Conservation (phyloP, 1,140 invertebrate genomes). For the Drosophila trapezifrons region DNA sequence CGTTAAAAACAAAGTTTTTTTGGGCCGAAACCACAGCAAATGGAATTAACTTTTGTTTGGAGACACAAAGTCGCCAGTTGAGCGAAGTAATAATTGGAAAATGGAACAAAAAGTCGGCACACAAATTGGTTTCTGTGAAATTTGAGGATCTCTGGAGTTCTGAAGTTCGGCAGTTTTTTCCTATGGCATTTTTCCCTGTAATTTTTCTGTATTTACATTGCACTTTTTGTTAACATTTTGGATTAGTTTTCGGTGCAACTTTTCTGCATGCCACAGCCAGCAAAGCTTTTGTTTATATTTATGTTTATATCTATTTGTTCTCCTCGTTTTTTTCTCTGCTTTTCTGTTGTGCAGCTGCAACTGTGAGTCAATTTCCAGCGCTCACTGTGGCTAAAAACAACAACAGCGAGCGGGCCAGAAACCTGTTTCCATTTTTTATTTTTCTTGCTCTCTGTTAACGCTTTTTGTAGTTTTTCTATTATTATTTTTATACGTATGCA, state of each 20-base stretch:
- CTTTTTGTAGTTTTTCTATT: slow-evolving; percentile 32
- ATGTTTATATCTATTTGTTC: slow-evolving; percentile 19
- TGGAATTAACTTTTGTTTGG: slow-evolving; percentile 23
- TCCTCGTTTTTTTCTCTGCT: slow-evolving; percentile 8
- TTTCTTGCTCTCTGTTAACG: slow-evolving; percentile 28
- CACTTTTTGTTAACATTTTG: slow-evolving; percentile 6
- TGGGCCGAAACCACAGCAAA: slow-evolving; percentile 16
- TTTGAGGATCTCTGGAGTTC: neutral
- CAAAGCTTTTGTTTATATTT: slow-evolving; percentile 17
- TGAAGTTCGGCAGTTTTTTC: neutral
- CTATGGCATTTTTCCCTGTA: neutral
- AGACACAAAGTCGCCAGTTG: slow-evolving; percentile 19
- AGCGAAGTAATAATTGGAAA: slow-evolving; percentile 7
- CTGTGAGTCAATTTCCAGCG: slow-evolving; percentile 37
- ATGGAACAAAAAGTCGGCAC: slow-evolving; percentile 7
- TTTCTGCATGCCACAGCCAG: slow-evolving; percentile 1
- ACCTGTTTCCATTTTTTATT: slow-evolving; percentile 59
- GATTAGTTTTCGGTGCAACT: slow-evolving; percentile 5
- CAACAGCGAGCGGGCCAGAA: slow-evolving; percentile 55
- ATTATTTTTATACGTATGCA: slow-evolving; percentile 31
- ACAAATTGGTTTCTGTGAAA: slow-evolving; percentile 9
- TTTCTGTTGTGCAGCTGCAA: slow-evolving; percentile 13
- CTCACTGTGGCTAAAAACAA: slow-evolving; percentile 35
- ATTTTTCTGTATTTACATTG: slow-evolving; percentile 1
- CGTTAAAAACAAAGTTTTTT: slow-evolving; percentile 22